These are phyloP conservation scores for Liasis olivaceus DNA, from an alignment of 2,797 vertebrate genomes.

Conservation along the genomic window DNA sequence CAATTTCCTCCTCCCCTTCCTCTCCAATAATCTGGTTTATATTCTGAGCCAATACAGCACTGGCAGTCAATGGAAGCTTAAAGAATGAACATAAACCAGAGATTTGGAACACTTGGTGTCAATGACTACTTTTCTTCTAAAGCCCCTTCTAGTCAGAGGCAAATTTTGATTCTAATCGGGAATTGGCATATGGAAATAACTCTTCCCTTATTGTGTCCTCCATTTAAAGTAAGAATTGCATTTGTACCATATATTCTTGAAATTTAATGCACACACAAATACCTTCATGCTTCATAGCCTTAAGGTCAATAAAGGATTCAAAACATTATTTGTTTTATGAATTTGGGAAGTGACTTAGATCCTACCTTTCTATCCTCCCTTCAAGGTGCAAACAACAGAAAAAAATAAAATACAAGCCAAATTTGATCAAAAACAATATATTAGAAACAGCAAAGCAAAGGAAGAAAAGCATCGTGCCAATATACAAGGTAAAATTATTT, in stretches of 20 bases:
- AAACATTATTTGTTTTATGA: neutral
- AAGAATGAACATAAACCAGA: neutral
- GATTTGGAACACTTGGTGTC: neutral
- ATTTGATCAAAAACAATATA: neutral
- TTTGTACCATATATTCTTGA: neutral
- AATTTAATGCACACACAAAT: neutral
- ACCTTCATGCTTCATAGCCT: no score
- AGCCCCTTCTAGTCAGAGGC: neutral
- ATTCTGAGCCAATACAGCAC: neutral
- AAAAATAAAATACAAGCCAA: neutral
- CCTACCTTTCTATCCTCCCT: neutral
- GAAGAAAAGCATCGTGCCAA: neutral
- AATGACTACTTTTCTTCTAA: neutral
- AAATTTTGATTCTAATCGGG: neutral
- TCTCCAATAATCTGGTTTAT: neutral
- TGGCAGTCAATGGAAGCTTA: neutral
- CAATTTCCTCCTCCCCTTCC: neutral
- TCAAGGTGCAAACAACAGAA: neutral
- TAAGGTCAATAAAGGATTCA: neutral
- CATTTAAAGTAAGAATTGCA: neutral
- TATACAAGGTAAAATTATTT: neutral
- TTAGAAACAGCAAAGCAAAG: neutral
- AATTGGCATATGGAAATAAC: neutral
- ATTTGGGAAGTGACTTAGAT: neutral
- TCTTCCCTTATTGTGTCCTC: neutral